Base-by-base conservation (phyloP, 2,113 vertebrate genomes). In the Limnothrissa miodon region DNA sequence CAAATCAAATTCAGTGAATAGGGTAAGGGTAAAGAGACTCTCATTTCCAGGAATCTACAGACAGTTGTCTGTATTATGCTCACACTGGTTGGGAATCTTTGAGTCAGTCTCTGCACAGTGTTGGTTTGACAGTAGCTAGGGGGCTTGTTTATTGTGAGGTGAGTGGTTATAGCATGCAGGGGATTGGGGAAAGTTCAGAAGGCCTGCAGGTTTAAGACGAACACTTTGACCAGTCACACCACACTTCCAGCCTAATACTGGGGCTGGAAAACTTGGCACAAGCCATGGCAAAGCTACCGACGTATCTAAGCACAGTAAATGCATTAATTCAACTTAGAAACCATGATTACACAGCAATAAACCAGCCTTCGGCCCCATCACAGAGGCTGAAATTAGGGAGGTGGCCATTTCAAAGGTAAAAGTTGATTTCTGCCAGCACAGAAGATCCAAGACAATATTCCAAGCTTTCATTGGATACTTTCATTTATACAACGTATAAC, bases 401-500 rank as follows among this genome's bases (percentile, higher is more conserved):
- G 62, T 15, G 2, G 29, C 36, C 8, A 36, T 70, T 36, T 70
- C 62, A 29, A 15, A 70, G 0, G 25, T 36, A 2, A 74, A 74
- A 74, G 29, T 74, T 36, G 29, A 36, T 39, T 74, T 74, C 66
- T 36, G 33, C 33, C 66, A 39, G 10, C 66, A 13, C 33, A 33
- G 13, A 33, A 36, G 5, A 74, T 39, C n/a, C 66, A 17, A 74
- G 66, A 74, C 66, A 4, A 74, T 17, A 33, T 74, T 36, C 29
- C 66, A 29, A 74, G 66, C 25, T 33, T 29, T 74, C 66, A 74
- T 29, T 74, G 29, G 66, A 74, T 74, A 74, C 66, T 33, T 74
- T 74, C 29, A 74, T 74, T 74, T 74, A 74, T 74, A 74, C 25
- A 29, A 74, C 15, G 66, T 36, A 74, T 29, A 74, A 33, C 66